Conservation (phyloP, 2,888 invertebrate genomes). For the Campaea margaritaria region DNA sequence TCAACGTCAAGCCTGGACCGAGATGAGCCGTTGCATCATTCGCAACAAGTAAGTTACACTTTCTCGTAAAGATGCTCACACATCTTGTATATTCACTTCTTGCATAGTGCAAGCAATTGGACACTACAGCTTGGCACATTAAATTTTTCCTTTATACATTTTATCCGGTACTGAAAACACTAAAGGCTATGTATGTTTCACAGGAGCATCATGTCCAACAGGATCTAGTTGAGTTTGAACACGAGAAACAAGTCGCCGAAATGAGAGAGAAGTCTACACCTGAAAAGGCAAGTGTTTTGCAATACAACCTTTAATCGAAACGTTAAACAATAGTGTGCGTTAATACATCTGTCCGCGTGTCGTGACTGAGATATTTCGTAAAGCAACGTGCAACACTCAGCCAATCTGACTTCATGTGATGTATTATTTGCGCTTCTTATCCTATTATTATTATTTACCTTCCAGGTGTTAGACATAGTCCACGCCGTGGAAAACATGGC, state of each 20-base stretch:
- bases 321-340: too few species aligned
- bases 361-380: too few species aligned
- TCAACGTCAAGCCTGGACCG: conserved; percentile 95
- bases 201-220: conserved; percentile 90
- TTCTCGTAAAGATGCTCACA: background rate
- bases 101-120: background rate
- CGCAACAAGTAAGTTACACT: conserved; percentile 77
- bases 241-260: conserved; percentile 87
- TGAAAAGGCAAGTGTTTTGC: conserved; percentile 87
- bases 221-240: conserved; percentile 91
- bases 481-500: conserved; percentile 94
- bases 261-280: conserved; percentile 92
- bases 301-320: too few species aligned
- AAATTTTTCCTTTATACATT: background rate
- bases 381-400: too few species aligned
- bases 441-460: background rate
- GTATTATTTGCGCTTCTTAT: background rate
- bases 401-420: too few species aligned
- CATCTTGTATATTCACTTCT: background rate
- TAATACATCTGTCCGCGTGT: too few species aligned
- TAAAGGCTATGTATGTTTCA: conserved; percentile 34
- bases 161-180: background rate
- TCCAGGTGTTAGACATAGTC: conserved; percentile 94
- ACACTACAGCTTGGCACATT: background rate
- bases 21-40: conserved; percentile 88